Evolutionary conservation across 2,888 invertebrate genomes (phyloP), one percentile per base, ranked within the genome.

Genomic region (Oeneis ivallda): DNA sequence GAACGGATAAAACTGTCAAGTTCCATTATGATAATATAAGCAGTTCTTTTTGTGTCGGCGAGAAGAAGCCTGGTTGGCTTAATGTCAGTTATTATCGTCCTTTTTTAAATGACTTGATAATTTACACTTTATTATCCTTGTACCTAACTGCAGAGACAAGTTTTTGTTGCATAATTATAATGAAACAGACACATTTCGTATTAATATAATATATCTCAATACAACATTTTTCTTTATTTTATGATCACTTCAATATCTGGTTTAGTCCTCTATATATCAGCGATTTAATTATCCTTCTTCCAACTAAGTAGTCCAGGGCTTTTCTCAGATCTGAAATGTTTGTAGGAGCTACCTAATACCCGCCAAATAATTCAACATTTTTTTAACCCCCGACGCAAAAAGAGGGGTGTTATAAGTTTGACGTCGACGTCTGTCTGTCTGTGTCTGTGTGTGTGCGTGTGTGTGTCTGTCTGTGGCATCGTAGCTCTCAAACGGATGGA

Each of bases 91-190:
- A 70, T 70, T 67, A 67, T 70, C 67, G 41, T 56, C 56, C 65
- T 65, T 67, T 70, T 70, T 70, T 61, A 61, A 65, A 69, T 66
- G 67, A 61, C 56, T 67, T 69, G 63, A 65, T 64, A 70, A 65
- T 69, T 69, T 70, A 67, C 69, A 70, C 67, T 64, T 67, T 67
- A 67, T 70, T 69, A 69, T 69, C 63, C 64, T 59, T 66, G 64
- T 61, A n/a, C n/a, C n/a, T n/a, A 66, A 68, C 68, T 64, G 56
- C 68, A 64, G 63, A 62, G 64, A 67, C 67, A 64, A 67, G 65
- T 69, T 67, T 69, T 65, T 58, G 66, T 66, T 69, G 52, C 52
- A 62, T 64, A 67, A 67, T 65, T 67, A 70, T 54, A 64, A 62
- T 69, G 39, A 64, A 59, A 66, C 64, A 62, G 61, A 61, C 61